phyloP scores from a whole-genome alignment of 2,797 vertebrate species.

The Novumbra hubbsi region DNA sequence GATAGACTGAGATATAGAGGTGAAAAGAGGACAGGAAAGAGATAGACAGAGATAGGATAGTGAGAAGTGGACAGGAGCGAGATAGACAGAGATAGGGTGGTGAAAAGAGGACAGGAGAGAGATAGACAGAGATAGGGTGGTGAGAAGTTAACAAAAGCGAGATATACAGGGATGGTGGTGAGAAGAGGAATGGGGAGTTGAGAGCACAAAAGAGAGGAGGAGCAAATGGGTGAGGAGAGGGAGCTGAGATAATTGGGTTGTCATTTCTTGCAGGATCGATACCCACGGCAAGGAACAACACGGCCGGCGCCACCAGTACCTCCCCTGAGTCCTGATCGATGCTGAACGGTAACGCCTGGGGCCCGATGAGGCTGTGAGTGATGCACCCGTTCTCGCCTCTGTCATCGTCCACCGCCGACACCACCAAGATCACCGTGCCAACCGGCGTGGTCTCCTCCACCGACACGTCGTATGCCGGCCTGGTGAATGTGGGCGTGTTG shows the following conservation, averaged over 20 bases:
- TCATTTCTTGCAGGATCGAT: neutral
- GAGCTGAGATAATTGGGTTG: neutral
- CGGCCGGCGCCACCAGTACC: slow-evolving; percentile 22
- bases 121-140: neutral
- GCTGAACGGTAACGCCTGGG: slow-evolving; percentile 81
- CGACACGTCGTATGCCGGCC: slow-evolving; percentile 80
- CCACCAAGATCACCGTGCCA: slow-evolving; percentile 79
- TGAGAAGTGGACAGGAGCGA: neutral
- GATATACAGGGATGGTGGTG: too few relatives aligned
- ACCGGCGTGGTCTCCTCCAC: slow-evolving; percentile 85
- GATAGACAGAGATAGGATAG: neutral
- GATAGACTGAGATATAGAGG: neutral
- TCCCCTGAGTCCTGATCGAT: slow-evolving; percentile 85
- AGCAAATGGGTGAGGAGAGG: neutral
- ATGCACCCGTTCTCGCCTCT: slow-evolving; percentile 90
- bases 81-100: neutral
- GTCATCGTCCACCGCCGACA: slow-evolving; percentile 86
- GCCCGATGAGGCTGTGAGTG: slow-evolving; percentile 85
- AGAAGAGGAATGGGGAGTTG: neutral
- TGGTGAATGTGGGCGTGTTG: slow-evolving; percentile 85
- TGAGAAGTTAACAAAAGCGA: neutral
- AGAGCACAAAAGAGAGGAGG: neutral
- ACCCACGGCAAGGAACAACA: neutral
- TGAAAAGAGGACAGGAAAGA: neutral
- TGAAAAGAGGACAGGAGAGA: neutral